A percentile compares a stretch with the other conserved stretches of the same genome.
phyloP scores from a whole-genome alignment of 2,888 invertebrate species.

The Hydropsyche betteni region DNA sequence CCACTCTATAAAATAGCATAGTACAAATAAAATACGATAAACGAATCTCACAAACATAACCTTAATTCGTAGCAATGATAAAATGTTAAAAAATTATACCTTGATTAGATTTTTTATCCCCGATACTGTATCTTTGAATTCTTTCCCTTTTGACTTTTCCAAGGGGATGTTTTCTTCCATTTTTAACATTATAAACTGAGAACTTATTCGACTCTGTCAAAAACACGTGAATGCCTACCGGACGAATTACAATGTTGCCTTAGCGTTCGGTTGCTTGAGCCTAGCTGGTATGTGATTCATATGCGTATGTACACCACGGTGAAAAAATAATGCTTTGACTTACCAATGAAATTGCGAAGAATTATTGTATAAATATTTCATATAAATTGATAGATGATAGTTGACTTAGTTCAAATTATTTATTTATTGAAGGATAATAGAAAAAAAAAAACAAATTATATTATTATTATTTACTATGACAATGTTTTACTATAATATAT shows the following conservation, averaged over 20 bases:
- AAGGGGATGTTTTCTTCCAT: slow-evolving; percentile 66
- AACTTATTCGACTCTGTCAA: not conserved
- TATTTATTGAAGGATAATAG: no score
- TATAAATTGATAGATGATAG: no score
- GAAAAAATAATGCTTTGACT: not conserved
- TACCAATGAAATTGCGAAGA: no score
- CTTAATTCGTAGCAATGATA: slow-evolving; percentile 27
- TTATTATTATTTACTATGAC: no score
- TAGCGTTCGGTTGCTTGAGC: not conserved
- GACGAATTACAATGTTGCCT: not conserved
- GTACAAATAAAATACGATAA: not conserved
- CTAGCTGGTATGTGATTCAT: no score
- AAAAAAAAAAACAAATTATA: no score
- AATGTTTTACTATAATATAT: no score
- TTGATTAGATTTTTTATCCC: slow-evolving; percentile 66
- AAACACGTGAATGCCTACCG: slow-evolving; percentile 1
- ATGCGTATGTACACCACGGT: no score
- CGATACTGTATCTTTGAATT: slow-evolving; percentile 66
- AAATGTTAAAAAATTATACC: slow-evolving; percentile 55
- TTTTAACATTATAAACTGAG: slow-evolving; percentile 29
- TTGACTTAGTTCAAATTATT: no score
- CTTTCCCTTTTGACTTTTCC: slow-evolving; percentile 64
- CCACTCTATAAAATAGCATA: slow-evolving; percentile 43
- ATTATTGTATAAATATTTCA: no score
- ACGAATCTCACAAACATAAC: slow-evolving; percentile 40